Percentiles rank a stretch among this genome's conserved stretches.
Conservation (phyloP, 2,888 invertebrate genomes). For the Caenorhabditis virilis region DNA sequence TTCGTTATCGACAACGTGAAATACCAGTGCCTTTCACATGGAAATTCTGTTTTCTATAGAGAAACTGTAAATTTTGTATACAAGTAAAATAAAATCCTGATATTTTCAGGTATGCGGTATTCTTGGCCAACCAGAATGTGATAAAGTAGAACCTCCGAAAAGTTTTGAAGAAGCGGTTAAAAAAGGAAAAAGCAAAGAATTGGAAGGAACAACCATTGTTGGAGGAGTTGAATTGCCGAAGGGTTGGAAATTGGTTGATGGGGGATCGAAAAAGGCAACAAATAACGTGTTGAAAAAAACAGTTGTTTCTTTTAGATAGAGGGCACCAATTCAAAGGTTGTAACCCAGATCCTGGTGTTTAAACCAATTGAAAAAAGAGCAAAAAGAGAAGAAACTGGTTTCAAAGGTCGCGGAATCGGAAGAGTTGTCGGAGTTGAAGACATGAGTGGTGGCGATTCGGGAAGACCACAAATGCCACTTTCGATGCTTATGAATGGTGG, state of each 20-base stretch:
- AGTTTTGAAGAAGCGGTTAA: conserved; percentile 37
- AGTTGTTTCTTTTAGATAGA: conserved; percentile 17
- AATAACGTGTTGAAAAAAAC: neutral
- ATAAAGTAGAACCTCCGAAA: conserved; percentile 40
- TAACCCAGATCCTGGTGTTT: conserved; percentile 38
- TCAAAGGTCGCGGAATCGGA: conserved; percentile 29
- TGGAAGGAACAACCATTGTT: conserved; percentile 14
- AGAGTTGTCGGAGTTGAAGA: conserved; percentile 30
- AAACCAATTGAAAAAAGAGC: conserved; percentile 16
- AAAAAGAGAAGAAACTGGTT: conserved; percentile 12
- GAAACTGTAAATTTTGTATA: conserved; percentile 30
- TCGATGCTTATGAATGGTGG: conserved; percentile 1
- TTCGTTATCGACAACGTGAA: conserved; percentile 34
- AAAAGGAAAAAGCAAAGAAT: conserved; percentile 3
- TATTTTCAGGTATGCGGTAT: conserved; percentile 40
- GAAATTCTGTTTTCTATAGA: conserved; percentile 40
- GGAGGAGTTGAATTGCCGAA: conserved; percentile 33
- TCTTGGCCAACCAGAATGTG: conserved; percentile 46
- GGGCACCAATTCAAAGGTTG: conserved; percentile 30
- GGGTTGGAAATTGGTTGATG: conserved; percentile 46
- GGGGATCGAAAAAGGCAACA: conserved; percentile 17
- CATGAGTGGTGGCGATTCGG: conserved; percentile 1
- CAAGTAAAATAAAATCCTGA: neutral
- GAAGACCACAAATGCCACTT: conserved; percentile 2
- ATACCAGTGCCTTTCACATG: conserved; percentile 42